Conservation (phyloP, 2,888 invertebrate species). For the Phengaris alcon region DNA sequence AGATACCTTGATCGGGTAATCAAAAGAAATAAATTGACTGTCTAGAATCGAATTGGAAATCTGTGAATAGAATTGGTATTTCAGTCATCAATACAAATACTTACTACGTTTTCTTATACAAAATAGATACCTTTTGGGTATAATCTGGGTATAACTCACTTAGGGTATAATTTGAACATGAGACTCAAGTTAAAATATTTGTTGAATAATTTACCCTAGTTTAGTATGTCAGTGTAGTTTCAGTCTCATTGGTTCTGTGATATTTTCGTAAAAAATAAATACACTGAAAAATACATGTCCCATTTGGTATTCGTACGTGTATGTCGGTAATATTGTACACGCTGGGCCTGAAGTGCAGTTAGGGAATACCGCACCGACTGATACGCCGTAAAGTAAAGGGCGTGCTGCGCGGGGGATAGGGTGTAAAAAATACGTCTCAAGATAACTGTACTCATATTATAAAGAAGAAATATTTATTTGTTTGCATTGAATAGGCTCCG, state of each 20-base stretch:
- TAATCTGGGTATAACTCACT: too few species aligned
- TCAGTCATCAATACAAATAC: too few species aligned
- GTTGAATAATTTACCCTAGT: neutral
- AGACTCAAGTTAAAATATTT: neutral
- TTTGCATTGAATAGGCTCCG: too few species aligned
- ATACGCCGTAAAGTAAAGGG: slow-evolving; percentile 71
- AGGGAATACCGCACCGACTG: slow-evolving; percentile 78
- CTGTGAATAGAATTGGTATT: too few species aligned
- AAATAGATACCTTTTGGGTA: too few species aligned
- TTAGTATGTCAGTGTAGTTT: slow-evolving; percentile 11
- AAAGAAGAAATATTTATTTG: too few species aligned
- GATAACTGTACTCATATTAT: slow-evolving; percentile 26
- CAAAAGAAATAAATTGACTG: too few species aligned
- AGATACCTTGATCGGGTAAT: too few species aligned
- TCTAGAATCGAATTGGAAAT: too few species aligned
- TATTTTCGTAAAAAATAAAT: slow-evolving; percentile 26
- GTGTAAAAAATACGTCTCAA: slow-evolving; percentile 35
- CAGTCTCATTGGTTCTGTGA: slow-evolving; percentile 13
- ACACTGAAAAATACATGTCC: slow-evolving; percentile 30
- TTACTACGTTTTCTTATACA: too few species aligned
- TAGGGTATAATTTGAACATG: too few species aligned
- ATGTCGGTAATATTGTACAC: slow-evolving; percentile 49
- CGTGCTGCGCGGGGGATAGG: slow-evolving; percentile 44
- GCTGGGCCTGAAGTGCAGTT: slow-evolving; percentile 75
- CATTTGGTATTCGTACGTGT: slow-evolving; percentile 38